A percentile compares a stretch with the other conserved stretches of the same genome.
phyloP scores from a whole-genome alignment of 2,797 vertebrate species.

The Toxotes lorentzi region DNA sequence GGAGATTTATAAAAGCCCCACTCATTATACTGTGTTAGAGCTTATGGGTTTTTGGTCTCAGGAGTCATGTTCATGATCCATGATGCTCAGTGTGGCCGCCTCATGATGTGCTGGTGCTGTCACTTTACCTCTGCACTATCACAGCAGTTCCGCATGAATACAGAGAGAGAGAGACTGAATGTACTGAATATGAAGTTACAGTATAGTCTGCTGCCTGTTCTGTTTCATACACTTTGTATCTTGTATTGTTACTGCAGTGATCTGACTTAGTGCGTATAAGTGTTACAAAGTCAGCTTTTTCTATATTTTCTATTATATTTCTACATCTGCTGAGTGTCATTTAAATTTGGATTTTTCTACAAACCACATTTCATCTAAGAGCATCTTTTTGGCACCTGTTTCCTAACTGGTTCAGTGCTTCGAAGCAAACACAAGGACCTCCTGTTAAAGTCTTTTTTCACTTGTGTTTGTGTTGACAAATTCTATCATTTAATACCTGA shows the following conservation, averaged over 20 bases:
- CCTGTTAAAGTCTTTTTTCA: neutral
- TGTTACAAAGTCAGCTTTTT: neutral
- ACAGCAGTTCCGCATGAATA: neutral
- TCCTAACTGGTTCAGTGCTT: neutral
- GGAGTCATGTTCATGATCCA: neutral
- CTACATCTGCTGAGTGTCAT: no score
- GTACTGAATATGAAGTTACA: neutral
- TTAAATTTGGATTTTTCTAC: neutral
- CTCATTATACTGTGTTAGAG: neutral
- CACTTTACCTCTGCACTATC: neutral
- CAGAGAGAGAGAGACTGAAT: conserved; percentile 4
- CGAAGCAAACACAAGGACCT: neutral
- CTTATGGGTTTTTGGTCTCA: neutral
- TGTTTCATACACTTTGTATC: neutral
- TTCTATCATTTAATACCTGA: neutral
- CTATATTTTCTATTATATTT: neutral
- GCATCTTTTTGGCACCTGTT: conserved; percentile 2
- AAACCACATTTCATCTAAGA: neutral
- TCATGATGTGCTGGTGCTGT: conserved; percentile 11
- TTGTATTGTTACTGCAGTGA: neutral
- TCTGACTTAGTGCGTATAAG: neutral
- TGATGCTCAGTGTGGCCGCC: conserved; percentile 13
- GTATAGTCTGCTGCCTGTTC: neutral
- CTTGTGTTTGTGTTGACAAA: conserved; percentile 4
- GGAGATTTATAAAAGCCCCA: neutral